Percentiles rank a stretch among this genome's conserved stretches.
These are phyloP conservation scores for Stenchaetothrips biformis DNA, from an alignment of 2,888 invertebrate species.

Conservation along the genomic window DNA sequence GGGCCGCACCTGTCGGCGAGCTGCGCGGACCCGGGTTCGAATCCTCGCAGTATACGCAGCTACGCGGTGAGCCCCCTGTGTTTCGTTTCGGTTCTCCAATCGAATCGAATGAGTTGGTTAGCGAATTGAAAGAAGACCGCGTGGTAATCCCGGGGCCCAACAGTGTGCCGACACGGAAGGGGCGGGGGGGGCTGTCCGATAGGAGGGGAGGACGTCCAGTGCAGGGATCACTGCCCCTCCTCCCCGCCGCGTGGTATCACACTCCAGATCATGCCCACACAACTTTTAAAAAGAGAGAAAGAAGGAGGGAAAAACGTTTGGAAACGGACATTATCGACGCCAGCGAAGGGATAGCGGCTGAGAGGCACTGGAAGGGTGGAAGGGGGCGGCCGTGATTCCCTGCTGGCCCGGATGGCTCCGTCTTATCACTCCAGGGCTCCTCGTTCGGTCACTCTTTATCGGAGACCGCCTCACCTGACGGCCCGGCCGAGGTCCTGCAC, in stretches of 20 bases:
- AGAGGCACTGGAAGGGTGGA: no score
- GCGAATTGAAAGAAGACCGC: no score
- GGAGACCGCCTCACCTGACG: no score
- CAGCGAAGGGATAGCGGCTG: not conserved
- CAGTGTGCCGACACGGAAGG: not conserved
- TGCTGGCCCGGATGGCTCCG: not conserved
- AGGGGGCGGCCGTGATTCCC: not conserved
- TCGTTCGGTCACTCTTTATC: not conserved
- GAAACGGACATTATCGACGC: slow-evolving; percentile 17
- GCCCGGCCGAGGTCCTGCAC: no score
- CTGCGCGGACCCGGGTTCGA: no score
- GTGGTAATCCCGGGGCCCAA: no score
- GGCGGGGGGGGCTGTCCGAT: not conserved
- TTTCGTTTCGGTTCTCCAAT: no score
- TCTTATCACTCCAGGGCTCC: no score
- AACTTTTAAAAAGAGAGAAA: not conserved
- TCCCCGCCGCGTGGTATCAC: not conserved
- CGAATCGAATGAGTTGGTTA: no score
- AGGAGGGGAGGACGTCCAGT: not conserved
- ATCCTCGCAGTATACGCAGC: no score
- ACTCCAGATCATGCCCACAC: not conserved
- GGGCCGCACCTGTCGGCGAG: no score
- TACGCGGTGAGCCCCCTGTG: no score
- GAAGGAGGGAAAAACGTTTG: not conserved
- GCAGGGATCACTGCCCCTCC: not conserved